Conservation (phyloP, 1,140 invertebrate genomes). For the Monochamus saltuarius region DNA sequence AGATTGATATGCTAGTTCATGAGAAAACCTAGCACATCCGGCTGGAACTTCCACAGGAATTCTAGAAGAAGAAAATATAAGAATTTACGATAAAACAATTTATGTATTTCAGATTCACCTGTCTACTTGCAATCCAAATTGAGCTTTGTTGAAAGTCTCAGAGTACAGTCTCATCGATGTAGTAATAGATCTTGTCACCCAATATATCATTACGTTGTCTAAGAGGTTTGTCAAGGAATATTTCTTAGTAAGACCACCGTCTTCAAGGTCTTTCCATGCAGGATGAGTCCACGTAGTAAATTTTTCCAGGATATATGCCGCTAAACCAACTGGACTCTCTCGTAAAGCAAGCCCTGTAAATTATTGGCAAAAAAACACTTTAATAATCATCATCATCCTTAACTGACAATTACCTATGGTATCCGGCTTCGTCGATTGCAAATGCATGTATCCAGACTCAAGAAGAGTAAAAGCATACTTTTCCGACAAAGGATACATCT, state of each 20-base stretch:
- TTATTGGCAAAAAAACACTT: too few relatives aligned
- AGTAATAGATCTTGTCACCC: slow-evolving; percentile 68
- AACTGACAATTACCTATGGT: slow-evolving; percentile 69
- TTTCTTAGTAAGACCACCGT: slow-evolving; percentile 71
- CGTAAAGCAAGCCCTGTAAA: slow-evolving; percentile 64
- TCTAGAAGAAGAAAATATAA: too few relatives aligned
- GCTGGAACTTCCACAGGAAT: slow-evolving; percentile 60
- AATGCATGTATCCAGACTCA: slow-evolving; percentile 80
- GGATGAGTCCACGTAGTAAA: slow-evolving; percentile 76
- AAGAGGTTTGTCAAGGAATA: slow-evolving; percentile 74
- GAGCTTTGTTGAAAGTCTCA: slow-evolving; percentile 55
- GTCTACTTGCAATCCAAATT: slow-evolving; percentile 35
- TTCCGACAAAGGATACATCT: background rate
- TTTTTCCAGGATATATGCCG: slow-evolving; percentile 87
- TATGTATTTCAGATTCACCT: slow-evolving; percentile 74
- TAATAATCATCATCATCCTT: slow-evolving; percentile 22
- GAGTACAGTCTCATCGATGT: slow-evolving; percentile 67
- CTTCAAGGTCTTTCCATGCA: slow-evolving; percentile 56
- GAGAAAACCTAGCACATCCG: slow-evolving; percentile 62
- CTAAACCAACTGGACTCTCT: slow-evolving; percentile 72
- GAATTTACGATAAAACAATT: too few relatives aligned
- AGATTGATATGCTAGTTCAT: slow-evolving; percentile 61
- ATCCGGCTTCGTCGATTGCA: slow-evolving; percentile 90
- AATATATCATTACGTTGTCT: slow-evolving; percentile 79
- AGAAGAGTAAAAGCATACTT: background rate